Evolutionary conservation across 2,113 vertebrate species (phyloP), one percentile per base, ranked within the genome.

Genomic region (Calidris pugnax): DNA sequence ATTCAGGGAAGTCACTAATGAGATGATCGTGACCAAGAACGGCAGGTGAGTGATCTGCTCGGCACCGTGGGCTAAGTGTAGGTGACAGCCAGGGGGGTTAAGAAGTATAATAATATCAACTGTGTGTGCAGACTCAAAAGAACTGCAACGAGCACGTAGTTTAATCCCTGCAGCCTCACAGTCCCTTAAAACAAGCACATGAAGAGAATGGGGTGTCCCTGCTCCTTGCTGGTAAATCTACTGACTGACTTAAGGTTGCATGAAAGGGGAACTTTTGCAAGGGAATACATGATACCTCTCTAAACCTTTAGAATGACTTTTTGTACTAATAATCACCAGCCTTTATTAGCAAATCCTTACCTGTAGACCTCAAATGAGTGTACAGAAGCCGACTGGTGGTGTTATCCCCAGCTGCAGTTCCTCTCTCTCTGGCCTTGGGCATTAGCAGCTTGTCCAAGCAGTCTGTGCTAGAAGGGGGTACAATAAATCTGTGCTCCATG

Each of bases 11-110:
- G 98, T 99, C 97, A 99, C 99, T 51, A 99, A 99, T 17, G 99
- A 99, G 97, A 99, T 99, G 99, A 99, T 99, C 6, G 99, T 99
- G 97, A 99, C 99, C 97, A 99, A 99, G 98, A 99, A 98, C 3
- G 99, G 99, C 96, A 99, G 99, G 99, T 99, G 89, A 98, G 98
- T 97, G 83, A 51, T 89, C 32, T 57, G 78, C 47, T 84, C 33
- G 17, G 24, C 26, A 10, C 73, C 6, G 75, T 8, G 14, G 53
- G 84, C 75, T 93, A 69, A 17, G 47, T 7, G 60, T 41, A 73
- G 91, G 21, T 64, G 62, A 33, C 50, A 85, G 81, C 41, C 32
- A 21, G 94, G 80, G 89, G 89, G 84, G 63, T 39, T 83, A 48
- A 67, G 51, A n/a, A n/a, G 32, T 68, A 4, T 33, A 30, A 33